Conservation (phyloP, 2,888 invertebrate genomes). For the Parnassius smintheus region DNA sequence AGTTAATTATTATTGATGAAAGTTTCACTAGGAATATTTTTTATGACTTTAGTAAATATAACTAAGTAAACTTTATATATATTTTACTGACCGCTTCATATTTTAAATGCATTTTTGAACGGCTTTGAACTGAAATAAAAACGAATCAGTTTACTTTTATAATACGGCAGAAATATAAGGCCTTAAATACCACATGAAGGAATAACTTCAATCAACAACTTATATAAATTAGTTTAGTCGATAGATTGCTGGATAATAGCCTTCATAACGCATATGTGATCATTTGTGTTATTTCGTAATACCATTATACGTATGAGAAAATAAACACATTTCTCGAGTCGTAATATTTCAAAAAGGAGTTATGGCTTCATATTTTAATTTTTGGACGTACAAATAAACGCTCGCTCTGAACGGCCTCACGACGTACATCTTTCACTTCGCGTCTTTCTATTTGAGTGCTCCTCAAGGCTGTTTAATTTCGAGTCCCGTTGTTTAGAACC, state of each 20-base stretch:
- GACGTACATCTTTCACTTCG: conserved; percentile 37
- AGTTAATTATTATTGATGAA: too few species aligned
- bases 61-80: too few species aligned
- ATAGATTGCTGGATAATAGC: conserved; percentile 4
- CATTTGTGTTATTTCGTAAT: conserved; percentile 11
- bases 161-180: neutral
- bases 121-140: too few species aligned
- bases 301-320: conserved; percentile 7
- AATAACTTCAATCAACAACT: conserved; percentile 10
- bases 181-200: neutral
- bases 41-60: too few species aligned
- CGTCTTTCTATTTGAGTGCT: conserved; percentile 45
- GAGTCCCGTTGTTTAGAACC: conserved; percentile 41
- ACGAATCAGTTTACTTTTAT: too few species aligned
- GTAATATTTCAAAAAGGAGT: conserved; percentile 29
- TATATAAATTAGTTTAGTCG: conserved; percentile 15
- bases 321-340: conserved; percentile 14
- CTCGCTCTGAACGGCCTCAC: conserved; percentile 33
- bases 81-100: too few species aligned
- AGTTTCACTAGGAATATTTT: too few species aligned
- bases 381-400: conserved; percentile 33
- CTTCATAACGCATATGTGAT: conserved; percentile 8
- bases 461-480: conserved; percentile 67
- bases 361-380: conserved; percentile 34
- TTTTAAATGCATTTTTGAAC: too few species aligned